These are phyloP conservation scores for Drosophila parabipectinata DNA, from an alignment of 1,140 invertebrate species.

Conservation along the genomic window DNA sequence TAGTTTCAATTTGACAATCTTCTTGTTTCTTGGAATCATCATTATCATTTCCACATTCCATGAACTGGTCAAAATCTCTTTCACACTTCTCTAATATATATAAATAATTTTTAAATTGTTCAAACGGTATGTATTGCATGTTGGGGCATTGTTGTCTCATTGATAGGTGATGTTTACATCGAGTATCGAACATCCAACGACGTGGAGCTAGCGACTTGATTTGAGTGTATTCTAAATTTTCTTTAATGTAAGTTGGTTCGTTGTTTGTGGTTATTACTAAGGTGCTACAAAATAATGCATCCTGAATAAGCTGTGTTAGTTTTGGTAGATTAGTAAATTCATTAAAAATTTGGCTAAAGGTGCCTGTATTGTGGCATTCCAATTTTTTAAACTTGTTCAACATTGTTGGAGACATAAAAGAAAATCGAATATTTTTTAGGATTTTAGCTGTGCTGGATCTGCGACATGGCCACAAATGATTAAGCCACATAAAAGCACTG, in stretches of 20 bases:
- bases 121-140: slow-evolving; percentile 31
- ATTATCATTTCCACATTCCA: neutral
- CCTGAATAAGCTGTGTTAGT: slow-evolving; percentile 2
- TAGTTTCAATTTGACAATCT: neutral
- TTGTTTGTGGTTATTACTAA: slow-evolving; percentile 22
- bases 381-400: slow-evolving; percentile 18
- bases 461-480: no score
- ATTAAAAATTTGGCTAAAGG: slow-evolving; percentile 11
- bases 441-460: neutral
- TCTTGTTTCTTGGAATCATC: neutral
- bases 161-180: slow-evolving; percentile 29
- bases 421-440: slow-evolving; percentile 27
- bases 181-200: slow-evolving; percentile 23
- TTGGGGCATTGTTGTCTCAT: slow-evolving; percentile 26
- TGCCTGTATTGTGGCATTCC: neutral
- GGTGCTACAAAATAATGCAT: slow-evolving; percentile 41
- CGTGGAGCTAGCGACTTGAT: slow-evolving; percentile 14
- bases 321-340: neutral
- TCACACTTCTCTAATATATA: neutral
- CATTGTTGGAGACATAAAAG: slow-evolving; percentile 30
- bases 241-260: neutral
- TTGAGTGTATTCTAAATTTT: neutral
- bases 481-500: no score
- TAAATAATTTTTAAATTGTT: slow-evolving; percentile 20
- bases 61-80: neutral